Conservation (phyloP, 2,113 vertebrate species). For the Neodontobutis hainanensis region DNA sequence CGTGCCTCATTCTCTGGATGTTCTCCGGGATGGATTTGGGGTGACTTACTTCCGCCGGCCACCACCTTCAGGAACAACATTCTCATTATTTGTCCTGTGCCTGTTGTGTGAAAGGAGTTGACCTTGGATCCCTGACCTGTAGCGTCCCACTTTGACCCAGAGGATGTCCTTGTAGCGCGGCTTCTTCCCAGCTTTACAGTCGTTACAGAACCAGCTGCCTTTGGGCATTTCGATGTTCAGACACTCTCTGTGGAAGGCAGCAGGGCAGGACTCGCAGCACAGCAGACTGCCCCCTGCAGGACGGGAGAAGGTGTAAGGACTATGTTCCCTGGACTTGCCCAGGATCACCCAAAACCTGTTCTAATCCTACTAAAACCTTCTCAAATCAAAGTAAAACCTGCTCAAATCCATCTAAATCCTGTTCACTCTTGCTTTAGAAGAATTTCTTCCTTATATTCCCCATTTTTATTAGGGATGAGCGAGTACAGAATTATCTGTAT, state of each 20-base stretch:
- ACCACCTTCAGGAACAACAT: slow-evolving; percentile 84
- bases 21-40: slow-evolving; percentile 93
- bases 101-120: too few relatives aligned
- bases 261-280: slow-evolving; percentile 97
- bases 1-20: slow-evolving; percentile 95
- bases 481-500: too few relatives aligned
- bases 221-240: slow-evolving; percentile 98
- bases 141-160: slow-evolving; percentile 98
- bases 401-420: too few relatives aligned
- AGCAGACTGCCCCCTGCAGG: slow-evolving; percentile 92
- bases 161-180: slow-evolving; percentile 95
- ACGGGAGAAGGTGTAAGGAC: neutral
- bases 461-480: too few relatives aligned
- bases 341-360: too few relatives aligned
- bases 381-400: too few relatives aligned
- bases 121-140: slow-evolving; percentile 82
- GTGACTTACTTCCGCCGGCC: slow-evolving; percentile 97
- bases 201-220: slow-evolving; percentile 98
- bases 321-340: too few relatives aligned
- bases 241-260: slow-evolving; percentile 97
- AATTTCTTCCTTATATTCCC: too few relatives aligned
- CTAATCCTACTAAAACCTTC: too few relatives aligned
- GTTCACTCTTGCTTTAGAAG: too few relatives aligned
- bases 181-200: slow-evolving; percentile 96
- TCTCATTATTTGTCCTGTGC: neutral